These are phyloP conservation scores for Pseudomugil tenellus DNA, from an alignment of 2,797 vertebrate genomes.

Conservation along the genomic window DNA sequence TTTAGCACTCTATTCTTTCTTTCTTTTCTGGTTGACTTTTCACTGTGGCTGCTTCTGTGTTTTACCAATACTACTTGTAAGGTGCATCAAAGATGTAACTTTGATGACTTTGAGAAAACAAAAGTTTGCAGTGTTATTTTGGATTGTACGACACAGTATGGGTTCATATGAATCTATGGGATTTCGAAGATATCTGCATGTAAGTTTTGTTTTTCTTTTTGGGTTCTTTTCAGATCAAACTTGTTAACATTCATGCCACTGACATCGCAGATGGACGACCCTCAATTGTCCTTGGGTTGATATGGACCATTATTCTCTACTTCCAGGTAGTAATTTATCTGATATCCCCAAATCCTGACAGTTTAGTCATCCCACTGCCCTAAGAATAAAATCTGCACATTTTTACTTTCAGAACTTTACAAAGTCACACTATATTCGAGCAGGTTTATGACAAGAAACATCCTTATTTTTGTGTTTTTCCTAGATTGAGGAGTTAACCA, in stretches of 20 bases:
- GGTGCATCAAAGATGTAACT: slow-evolving; percentile 63
- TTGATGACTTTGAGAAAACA: slow-evolving; percentile 51
- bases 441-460: slow-evolving; percentile 1
- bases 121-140: slow-evolving; percentile 30
- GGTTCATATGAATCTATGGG: slow-evolving; percentile 2
- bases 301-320: slow-evolving; percentile 98
- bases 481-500: slow-evolving; percentile 98
- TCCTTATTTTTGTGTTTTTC: slow-evolving; percentile 9
- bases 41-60: slow-evolving; percentile 55
- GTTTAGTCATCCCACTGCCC: slow-evolving; percentile 10
- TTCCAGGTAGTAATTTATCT: slow-evolving; percentile 89
- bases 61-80: slow-evolving; percentile 13
- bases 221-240: slow-evolving; percentile 89
- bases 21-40: slow-evolving; percentile 33
- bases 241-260: slow-evolving; percentile 98
- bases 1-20: slow-evolving; percentile 12
- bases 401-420: neutral
- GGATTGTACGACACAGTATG: neutral
- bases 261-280: slow-evolving; percentile 97
- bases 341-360: neutral
- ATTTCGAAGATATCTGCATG: neutral
- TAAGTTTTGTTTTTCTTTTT: slow-evolving; percentile 5
- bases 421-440: neutral
- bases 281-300: slow-evolving; percentile 94
- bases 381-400: neutral